Percentiles rank a stretch among this genome's conserved stretches.
phyloP scores from a whole-genome alignment of 2,113 vertebrate species.

The Polypterus senegalus region DNA sequence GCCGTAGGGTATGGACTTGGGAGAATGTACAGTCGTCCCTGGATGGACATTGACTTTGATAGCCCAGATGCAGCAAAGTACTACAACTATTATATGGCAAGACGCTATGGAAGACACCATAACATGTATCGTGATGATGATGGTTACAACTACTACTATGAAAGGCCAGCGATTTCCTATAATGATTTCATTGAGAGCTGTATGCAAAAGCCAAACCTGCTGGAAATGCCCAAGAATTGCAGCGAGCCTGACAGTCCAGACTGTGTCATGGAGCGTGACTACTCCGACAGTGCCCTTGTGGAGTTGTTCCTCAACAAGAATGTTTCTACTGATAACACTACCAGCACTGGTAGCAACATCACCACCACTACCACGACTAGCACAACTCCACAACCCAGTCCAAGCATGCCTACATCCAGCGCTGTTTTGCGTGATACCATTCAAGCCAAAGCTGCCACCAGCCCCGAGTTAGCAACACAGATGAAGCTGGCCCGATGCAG shows the following conservation, averaged over 20 bases:
- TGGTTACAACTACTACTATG: constrained; percentile 32
- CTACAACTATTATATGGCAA: constrained; percentile 54
- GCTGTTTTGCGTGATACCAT: constrained; percentile 34
- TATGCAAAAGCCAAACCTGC: constrained; percentile 34
- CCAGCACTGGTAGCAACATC: background rate
- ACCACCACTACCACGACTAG: background rate
- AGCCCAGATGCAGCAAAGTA: constrained; percentile 36
- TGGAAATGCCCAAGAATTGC: constrained; percentile 17
- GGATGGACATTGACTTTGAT: constrained; percentile 35
- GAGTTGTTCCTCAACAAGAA: background rate
- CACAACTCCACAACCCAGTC: background rate
- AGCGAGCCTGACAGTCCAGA: background rate
- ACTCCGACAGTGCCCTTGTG: background rate
- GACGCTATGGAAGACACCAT: constrained; percentile 23
- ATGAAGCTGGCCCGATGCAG: constrained; percentile 42
- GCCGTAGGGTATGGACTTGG: constrained; percentile 48
- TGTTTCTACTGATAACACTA: background rate
- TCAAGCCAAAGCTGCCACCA: constrained; percentile 50
- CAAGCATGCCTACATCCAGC: background rate
- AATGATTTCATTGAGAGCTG: constrained; percentile 41
- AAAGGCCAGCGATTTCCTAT: constrained; percentile 23
- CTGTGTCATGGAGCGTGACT: constrained; percentile 5
- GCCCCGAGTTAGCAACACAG: constrained; percentile 47
- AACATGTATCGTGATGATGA: constrained; percentile 35
- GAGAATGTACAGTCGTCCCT: constrained; percentile 22